A percentile compares a stretch with the other conserved stretches of the same genome.
Conservation (phyloP, 2,888 invertebrate genomes). For the Ectemnius cavifrons region DNA sequence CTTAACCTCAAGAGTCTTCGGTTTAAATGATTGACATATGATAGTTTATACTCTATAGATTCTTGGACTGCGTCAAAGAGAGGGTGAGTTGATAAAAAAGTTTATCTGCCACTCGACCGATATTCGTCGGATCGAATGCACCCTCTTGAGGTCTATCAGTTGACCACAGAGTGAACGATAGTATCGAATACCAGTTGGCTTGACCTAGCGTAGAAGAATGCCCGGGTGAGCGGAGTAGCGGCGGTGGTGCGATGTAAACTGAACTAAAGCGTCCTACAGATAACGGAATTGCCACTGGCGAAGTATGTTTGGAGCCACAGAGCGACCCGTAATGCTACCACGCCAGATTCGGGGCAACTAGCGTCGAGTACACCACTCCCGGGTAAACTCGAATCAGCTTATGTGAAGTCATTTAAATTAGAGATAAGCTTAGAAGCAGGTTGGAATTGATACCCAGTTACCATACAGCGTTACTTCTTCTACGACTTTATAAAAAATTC, state of each 20-base stretch:
- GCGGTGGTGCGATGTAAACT: conserved; percentile 33
- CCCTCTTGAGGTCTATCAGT: no score
- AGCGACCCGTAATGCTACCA: conserved; percentile 33
- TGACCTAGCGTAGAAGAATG: conserved; percentile 25
- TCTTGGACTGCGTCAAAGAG: not conserved
- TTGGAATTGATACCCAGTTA: no score
- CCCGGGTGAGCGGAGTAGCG: conserved; percentile 11
- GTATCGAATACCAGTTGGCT: not conserved
- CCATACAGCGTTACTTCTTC: no score
- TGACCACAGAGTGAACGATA: not conserved
- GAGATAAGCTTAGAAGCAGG: conserved; percentile 15
- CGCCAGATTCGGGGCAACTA: conserved; percentile 34
- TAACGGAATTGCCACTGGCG: conserved; percentile 40
- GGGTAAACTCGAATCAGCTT: conserved; percentile 40
- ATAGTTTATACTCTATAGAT: no score
- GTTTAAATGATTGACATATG: no score
- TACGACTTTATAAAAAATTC: no score
- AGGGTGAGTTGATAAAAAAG: not conserved
- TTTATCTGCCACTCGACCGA: conserved; percentile 3
- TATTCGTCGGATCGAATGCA: conserved; percentile 28
- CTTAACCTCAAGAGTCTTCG: no score
- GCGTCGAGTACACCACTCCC: conserved; percentile 24
- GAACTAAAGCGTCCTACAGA: conserved; percentile 37
- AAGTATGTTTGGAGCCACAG: conserved; percentile 24
- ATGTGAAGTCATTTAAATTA: conserved; percentile 21